phyloP scores from a whole-genome alignment of 2,888 invertebrate species.

The Panorpa germanica region DNA sequence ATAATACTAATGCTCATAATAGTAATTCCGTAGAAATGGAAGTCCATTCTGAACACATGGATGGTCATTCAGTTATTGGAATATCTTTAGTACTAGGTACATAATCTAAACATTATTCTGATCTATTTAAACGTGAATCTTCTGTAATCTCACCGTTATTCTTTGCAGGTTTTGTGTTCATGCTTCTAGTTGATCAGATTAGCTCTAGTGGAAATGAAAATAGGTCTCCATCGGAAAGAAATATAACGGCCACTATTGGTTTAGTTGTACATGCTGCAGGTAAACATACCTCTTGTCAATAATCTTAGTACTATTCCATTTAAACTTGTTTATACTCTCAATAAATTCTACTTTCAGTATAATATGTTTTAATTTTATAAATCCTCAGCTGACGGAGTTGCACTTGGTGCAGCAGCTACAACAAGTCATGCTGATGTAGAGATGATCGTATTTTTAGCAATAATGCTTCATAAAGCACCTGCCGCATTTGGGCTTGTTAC shows the following conservation, averaged over 20 bases:
- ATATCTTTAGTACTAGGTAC: slow-evolving; percentile 70
- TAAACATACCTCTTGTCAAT: slow-evolving; percentile 18
- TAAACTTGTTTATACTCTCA: slow-evolving; percentile 4
- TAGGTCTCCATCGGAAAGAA: slow-evolving; percentile 41
- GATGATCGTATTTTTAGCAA: slow-evolving; percentile 93
- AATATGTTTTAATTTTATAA: slow-evolving; percentile 7
- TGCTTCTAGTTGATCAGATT: slow-evolving; percentile 87
- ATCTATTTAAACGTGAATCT: not conserved
- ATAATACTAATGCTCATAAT: slow-evolving; percentile 12
- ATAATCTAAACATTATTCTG: slow-evolving; percentile 9
- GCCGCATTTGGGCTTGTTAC: slow-evolving; percentile 97
- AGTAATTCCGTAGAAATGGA: slow-evolving; percentile 22
- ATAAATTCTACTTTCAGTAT: slow-evolving; percentile 7
- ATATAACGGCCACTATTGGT: slow-evolving; percentile 88
- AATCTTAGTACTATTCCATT: too few relatives aligned
- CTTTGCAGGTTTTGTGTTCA: slow-evolving; percentile 72
- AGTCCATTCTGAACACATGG: slow-evolving; percentile 21
- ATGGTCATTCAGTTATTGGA: slow-evolving; percentile 71
- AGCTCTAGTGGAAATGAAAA: slow-evolving; percentile 36
- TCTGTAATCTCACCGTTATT: not conserved
- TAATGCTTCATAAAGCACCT: slow-evolving; percentile 98
- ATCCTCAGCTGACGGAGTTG: slow-evolving; percentile 77
- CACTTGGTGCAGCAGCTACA: slow-evolving; percentile 93
- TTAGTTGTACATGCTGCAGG: slow-evolving; percentile 95
- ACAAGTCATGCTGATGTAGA: slow-evolving; percentile 93